phyloP scores from a whole-genome alignment of 2,797 vertebrate species.

The Orestias chungarensis region DNA sequence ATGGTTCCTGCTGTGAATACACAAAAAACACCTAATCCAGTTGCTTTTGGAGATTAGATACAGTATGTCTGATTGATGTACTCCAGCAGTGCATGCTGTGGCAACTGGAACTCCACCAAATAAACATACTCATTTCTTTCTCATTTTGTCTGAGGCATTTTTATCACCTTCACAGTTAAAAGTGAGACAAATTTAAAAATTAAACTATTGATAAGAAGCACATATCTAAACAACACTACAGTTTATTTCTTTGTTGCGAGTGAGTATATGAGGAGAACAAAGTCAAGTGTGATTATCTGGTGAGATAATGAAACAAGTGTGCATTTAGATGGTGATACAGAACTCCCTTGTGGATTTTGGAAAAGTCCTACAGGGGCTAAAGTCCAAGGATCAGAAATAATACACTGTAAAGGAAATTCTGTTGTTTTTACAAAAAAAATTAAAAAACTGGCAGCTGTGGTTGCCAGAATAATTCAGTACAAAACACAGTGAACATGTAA shows the following conservation, averaged over 20 bases:
- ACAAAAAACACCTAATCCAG: constrained; percentile 40
- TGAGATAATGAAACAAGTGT: too few relatives aligned
- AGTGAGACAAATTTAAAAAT: constrained; percentile 33
- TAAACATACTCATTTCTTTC: constrained; percentile 31
- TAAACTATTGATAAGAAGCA: constrained; percentile 44
- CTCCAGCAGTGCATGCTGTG: constrained; percentile 32
- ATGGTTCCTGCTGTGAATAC: constrained; percentile 49
- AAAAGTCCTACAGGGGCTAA: too few relatives aligned
- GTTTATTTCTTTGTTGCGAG: constrained; percentile 42
- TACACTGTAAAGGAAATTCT: too few relatives aligned
- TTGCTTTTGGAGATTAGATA: constrained; percentile 50
- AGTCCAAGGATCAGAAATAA: too few relatives aligned
- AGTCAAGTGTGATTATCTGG: not conserved
- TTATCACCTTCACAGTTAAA: constrained; percentile 59
- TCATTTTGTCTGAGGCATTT: constrained; percentile 32
- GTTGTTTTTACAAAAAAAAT: too few relatives aligned
- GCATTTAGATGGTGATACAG: too few relatives aligned
- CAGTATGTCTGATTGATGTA: constrained; percentile 25
- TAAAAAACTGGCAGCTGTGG: too few relatives aligned
- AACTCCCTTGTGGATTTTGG: too few relatives aligned
- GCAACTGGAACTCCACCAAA: constrained; percentile 23
- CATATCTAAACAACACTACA: constrained; percentile 50
- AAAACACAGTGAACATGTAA: too few relatives aligned
- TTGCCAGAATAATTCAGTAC: too few relatives aligned
- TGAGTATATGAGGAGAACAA: not conserved